These are phyloP conservation scores for Sebastes hubbsi DNA, from an alignment of 2,797 vertebrate genomes.

Conservation along the genomic window DNA sequence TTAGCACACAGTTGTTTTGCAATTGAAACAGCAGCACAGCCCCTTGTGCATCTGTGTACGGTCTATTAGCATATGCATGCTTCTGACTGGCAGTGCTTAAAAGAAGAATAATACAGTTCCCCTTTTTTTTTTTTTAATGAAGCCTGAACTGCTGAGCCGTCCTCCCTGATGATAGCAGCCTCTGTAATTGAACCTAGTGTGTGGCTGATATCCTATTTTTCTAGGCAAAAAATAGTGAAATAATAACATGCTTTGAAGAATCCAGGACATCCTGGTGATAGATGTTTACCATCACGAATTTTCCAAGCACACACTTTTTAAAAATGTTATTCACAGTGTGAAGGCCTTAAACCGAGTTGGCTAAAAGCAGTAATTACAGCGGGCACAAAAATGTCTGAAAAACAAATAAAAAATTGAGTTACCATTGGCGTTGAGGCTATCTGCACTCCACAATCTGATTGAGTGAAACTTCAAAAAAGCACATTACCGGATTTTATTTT, in stretches of 20 bases:
- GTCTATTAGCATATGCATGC: constrained; percentile 21
- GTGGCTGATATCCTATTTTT: constrained; percentile 50
- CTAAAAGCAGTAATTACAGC: not conserved
- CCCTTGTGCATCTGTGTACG: not conserved
- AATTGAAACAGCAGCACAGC: not conserved
- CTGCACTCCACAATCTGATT: constrained; percentile 14
- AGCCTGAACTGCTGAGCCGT: constrained; percentile 52
- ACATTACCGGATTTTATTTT: constrained; percentile 19
- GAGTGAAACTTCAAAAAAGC: constrained; percentile 21
- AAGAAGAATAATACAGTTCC: constrained; percentile 24
- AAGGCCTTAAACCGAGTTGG: not conserved
- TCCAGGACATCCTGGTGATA: constrained; percentile 53
- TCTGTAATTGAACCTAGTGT: constrained; percentile 50
- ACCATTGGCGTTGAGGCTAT: not conserved
- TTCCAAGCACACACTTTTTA: not conserved
- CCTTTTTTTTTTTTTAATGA: constrained; percentile 51
- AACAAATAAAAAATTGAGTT: constrained; percentile 6
- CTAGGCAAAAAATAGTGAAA: constrained; percentile 59
- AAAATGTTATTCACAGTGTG: not conserved
- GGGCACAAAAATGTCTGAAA: not conserved
- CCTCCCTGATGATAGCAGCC: constrained; percentile 42
- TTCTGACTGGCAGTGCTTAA: constrained; percentile 19
- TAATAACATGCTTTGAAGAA: constrained; percentile 67
- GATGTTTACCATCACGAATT: constrained; percentile 55
- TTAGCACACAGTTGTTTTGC: not conserved